Conservation (phyloP, 2,888 invertebrate genomes). For the Eustalomyia histrio region DNA sequence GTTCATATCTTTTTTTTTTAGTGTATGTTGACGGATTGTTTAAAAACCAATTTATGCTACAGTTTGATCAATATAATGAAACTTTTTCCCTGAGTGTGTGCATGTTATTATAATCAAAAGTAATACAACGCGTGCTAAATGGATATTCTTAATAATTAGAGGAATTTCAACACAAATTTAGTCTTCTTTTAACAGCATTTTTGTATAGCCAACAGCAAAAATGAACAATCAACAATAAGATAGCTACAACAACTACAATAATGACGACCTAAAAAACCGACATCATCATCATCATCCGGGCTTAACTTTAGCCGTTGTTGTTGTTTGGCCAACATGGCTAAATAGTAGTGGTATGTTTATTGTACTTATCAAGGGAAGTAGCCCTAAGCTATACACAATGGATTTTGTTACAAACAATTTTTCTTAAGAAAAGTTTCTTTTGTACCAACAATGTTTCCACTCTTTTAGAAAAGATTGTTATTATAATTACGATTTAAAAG, state of each 20-base stretch:
- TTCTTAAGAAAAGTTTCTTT: too few relatives aligned
- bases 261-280: not conserved
- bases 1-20: too few relatives aligned
- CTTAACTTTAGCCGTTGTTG: slow-evolving; percentile 1
- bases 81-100: not conserved
- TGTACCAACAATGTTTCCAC: too few relatives aligned
- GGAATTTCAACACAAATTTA: slow-evolving; percentile 8
- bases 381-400: not conserved
- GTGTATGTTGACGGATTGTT: too few relatives aligned
- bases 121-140: slow-evolving; percentile 17
- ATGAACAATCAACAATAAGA: slow-evolving; percentile 19
- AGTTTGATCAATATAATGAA: too few relatives aligned
- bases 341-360: not conserved
- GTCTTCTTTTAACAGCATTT: slow-evolving; percentile 1
- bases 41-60: too few relatives aligned
- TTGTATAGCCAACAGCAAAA: slow-evolving; percentile 1
- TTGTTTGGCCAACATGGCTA: not conserved
- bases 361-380: not conserved
- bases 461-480: too few relatives aligned
- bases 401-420: too few relatives aligned
- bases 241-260: not conserved
- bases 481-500: too few relatives aligned
- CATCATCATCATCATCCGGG: slow-evolving; percentile 1
- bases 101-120: not conserved
- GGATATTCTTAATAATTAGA: slow-evolving; percentile 40